These are phyloP conservation scores for Eupsittula cactorum DNA, from an alignment of 2,113 vertebrate genomes.

Conservation along the genomic window DNA sequence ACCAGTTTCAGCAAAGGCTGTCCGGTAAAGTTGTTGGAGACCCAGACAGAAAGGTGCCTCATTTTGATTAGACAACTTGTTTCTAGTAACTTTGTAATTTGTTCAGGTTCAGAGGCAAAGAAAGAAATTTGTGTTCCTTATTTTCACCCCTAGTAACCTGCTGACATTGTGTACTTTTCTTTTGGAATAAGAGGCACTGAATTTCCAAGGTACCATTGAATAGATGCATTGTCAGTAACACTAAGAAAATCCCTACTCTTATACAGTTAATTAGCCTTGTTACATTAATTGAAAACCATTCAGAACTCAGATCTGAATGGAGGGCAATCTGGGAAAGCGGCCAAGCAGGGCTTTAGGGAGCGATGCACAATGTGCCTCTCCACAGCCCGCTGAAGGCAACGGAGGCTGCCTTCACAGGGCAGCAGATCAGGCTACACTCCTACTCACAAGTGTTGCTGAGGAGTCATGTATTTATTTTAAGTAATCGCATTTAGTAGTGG, in stretches of 20 bases:
- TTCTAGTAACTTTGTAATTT: conserved; percentile 21
- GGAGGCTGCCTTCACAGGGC: not conserved
- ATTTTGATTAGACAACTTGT: not conserved
- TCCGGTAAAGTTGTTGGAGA: not conserved
- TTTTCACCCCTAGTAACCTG: not conserved
- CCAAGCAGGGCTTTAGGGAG: not conserved
- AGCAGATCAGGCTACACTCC: fast-evolving
- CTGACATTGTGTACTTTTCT: not conserved
- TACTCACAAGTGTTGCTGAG: not conserved
- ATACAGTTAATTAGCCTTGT: conserved; percentile 58
- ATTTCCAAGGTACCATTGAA: conserved; percentile 31
- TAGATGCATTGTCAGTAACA: not conserved
- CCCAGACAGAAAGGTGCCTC: not conserved
- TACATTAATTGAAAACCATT: conserved; percentile 60
- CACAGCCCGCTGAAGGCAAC: not conserved
- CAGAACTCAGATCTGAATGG: conserved; percentile 9
- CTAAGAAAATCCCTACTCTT: conserved; percentile 41
- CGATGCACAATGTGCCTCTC: not conserved
- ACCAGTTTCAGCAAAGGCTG: not conserved
- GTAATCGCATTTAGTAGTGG: not conserved
- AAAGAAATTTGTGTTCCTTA: not conserved
- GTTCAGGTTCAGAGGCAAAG: conserved; percentile 26
- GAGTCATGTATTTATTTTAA: not conserved
- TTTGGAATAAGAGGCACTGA: not conserved
- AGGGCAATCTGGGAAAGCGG: not conserved